These are phyloP conservation scores for Panthera tigris DNA, from an alignment of 2,113 vertebrate species.

Conservation along the genomic window DNA sequence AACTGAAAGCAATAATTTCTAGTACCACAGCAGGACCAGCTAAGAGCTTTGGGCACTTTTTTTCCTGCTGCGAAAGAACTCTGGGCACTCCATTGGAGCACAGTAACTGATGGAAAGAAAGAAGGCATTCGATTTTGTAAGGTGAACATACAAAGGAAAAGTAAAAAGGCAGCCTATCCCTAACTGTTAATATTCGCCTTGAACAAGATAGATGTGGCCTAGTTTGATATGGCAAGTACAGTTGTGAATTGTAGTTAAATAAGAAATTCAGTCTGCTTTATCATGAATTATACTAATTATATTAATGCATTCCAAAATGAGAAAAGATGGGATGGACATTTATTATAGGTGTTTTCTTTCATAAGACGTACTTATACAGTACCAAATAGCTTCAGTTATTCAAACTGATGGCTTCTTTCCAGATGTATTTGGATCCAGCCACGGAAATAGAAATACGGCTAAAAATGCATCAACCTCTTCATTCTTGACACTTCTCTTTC, in stretches of 20 bases:
- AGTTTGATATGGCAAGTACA: not conserved
- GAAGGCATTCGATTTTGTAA: not conserved
- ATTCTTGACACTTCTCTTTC: not conserved
- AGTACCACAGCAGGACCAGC: not conserved
- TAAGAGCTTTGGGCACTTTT: not conserved
- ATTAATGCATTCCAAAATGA: not conserved
- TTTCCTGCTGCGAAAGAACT: not conserved
- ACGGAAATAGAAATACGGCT: not conserved
- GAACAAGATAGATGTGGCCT: not conserved
- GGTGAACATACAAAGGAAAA: not conserved
- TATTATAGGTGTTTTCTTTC: not conserved
- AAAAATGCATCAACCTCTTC: not conserved
- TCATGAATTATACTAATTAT: not conserved
- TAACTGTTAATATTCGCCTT: not conserved
- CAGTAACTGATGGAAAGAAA: not conserved
- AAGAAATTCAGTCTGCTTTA: not conserved
- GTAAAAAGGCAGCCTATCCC: not conserved
- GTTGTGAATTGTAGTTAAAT: not conserved
- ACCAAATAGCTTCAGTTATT: not conserved
- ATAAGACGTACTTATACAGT: not conserved
- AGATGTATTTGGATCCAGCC: not conserved
- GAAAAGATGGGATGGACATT: not conserved
- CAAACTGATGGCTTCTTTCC: not conserved
- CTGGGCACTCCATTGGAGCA: not conserved
- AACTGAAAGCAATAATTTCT: not conserved